Evolutionary conservation across 2,888 invertebrate species (phyloP).

Genomic region (Sussaba pulchella): DNA sequence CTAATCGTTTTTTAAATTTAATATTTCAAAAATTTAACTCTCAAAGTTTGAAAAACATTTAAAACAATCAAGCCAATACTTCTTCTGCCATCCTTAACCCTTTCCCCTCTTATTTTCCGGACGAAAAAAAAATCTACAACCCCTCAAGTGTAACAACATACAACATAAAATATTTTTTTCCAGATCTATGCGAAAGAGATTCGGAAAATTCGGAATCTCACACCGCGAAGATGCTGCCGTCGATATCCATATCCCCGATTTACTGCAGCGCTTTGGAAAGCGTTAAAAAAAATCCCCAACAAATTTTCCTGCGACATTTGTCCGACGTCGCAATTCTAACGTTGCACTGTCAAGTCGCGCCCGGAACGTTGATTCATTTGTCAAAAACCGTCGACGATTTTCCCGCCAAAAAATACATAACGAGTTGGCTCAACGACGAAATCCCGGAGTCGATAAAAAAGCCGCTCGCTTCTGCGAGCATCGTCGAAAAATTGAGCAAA

Average conservation of each 20-base stretch:
- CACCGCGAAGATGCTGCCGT: slow-evolving; percentile 67
- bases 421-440: slow-evolving; percentile 84
- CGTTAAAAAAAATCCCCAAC: slow-evolving; percentile 79
- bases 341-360: slow-evolving; percentile 87
- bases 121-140: too few species aligned
- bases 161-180: too few species aligned
- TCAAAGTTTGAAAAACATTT: too few species aligned
- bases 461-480: slow-evolving; percentile 79
- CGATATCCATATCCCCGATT: slow-evolving; percentile 76
- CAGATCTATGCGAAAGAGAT: slow-evolving; percentile 63
- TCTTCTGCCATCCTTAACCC: too few species aligned
- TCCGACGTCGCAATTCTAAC: slow-evolving; percentile 85
- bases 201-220: slow-evolving; percentile 29
- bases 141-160: too few species aligned
- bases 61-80: too few species aligned
- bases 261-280: slow-evolving; percentile 82
- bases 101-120: too few species aligned
- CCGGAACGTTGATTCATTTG: slow-evolving; percentile 85
- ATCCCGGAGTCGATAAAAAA: slow-evolving; percentile 82
- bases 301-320: slow-evolving; percentile 69
- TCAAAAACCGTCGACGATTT: slow-evolving; percentile 84
- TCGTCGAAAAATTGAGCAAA: slow-evolving; percentile 84
- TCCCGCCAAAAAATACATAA: slow-evolving; percentile 85
- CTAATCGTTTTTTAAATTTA: too few species aligned
- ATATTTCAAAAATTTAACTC: too few species aligned